Percentiles rank a stretch among this genome's conserved stretches.
phyloP scores from a whole-genome alignment of 2,888 invertebrate genomes.

The Lasioglossum malachurum region DNA sequence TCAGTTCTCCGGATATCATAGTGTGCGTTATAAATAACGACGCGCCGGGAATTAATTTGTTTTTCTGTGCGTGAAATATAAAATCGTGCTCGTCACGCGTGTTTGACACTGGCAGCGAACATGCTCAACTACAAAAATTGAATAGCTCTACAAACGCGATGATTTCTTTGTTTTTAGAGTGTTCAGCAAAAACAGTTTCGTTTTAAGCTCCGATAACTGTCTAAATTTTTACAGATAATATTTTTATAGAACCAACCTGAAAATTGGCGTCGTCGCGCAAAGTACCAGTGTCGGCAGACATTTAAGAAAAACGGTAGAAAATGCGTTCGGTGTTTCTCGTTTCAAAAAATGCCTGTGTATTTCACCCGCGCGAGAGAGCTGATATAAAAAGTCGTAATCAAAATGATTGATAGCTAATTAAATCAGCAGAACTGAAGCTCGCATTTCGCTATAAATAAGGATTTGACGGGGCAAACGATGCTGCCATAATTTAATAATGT shows the following conservation, averaged over 20 bases:
- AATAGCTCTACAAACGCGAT: background rate
- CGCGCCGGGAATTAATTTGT: background rate
- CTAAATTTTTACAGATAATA: background rate
- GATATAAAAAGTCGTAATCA: background rate
- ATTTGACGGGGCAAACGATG: background rate
- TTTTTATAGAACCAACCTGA: background rate
- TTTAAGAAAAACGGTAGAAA: background rate
- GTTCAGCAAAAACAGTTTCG: background rate
- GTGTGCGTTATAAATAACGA: background rate
- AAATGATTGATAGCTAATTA: slow-evolving; percentile 4
- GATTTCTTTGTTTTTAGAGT: background rate
- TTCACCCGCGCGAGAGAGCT: background rate
- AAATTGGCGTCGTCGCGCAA: background rate
- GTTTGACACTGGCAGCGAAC: background rate
- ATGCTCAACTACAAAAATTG: background rate
- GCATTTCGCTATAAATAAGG: background rate
- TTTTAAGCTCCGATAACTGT: background rate
- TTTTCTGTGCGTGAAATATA: background rate
- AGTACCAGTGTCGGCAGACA: background rate
- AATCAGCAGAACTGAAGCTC: background rate
- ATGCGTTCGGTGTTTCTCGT: background rate
- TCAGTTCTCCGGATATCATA: background rate
- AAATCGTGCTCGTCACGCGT: background rate
- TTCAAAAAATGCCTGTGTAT: background rate
- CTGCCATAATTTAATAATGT: slow-evolving; percentile 5